These are phyloP conservation scores for Hofmannophila pseudospretella DNA, from an alignment of 2,888 invertebrate species.

Conservation along the genomic window DNA sequence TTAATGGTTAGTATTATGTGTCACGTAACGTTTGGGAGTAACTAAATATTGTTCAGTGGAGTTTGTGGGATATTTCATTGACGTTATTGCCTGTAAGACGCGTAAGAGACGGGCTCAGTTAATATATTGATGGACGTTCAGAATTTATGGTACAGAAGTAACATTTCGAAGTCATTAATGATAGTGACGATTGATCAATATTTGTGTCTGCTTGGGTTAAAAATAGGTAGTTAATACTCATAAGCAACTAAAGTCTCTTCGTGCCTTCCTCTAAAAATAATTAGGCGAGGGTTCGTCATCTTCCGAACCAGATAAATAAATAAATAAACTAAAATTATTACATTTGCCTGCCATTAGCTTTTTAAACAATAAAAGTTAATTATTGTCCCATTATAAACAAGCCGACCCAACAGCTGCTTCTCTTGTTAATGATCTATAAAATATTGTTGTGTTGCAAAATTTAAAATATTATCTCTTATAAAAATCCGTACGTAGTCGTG, in stretches of 20 bases:
- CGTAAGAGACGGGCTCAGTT: slow-evolving; percentile 16
- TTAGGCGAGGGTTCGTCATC: too few relatives aligned
- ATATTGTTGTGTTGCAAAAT: slow-evolving; percentile 24
- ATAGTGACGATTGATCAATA: neutral
- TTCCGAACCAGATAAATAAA: too few relatives aligned
- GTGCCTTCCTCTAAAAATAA: too few relatives aligned
- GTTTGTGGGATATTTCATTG: slow-evolving; percentile 42
- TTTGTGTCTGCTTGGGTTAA: too few relatives aligned
- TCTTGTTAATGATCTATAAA: slow-evolving; percentile 12
- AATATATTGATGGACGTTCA: slow-evolving; percentile 4
- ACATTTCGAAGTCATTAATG: neutral
- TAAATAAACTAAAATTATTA: too few relatives aligned
- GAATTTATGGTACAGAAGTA: neutral
- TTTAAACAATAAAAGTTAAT: slow-evolving; percentile 2
- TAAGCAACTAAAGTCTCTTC: too few relatives aligned
- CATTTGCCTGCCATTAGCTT: too few relatives aligned
- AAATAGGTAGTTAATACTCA: too few relatives aligned
- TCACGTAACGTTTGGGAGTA: slow-evolving; percentile 50
- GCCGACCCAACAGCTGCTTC: slow-evolving; percentile 11
- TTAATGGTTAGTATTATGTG: slow-evolving; percentile 53
- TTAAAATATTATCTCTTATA: slow-evolving; percentile 29
- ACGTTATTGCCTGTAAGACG: slow-evolving; percentile 40
- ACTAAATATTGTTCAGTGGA: slow-evolving; percentile 55
- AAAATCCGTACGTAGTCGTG: slow-evolving; percentile 33
- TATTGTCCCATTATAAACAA: slow-evolving; percentile 5